Conservation (phyloP, 2,797 vertebrate species). For the Hydrolagus colliei region DNA sequence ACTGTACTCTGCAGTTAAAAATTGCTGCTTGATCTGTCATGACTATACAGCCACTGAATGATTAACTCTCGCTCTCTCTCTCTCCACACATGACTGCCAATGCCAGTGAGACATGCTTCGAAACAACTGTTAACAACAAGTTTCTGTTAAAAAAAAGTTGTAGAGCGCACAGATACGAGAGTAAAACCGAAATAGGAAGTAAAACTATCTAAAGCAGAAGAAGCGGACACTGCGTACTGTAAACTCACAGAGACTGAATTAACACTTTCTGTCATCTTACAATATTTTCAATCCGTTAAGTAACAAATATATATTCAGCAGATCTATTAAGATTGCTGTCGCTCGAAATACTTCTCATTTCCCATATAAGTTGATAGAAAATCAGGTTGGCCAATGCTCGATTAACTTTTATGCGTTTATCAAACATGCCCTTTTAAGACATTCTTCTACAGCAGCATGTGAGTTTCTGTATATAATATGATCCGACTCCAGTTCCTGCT, state of each 20-base stretch:
- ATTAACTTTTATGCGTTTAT: neutral
- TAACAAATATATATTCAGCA: neutral
- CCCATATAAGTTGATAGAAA: neutral
- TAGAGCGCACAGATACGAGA: neutral
- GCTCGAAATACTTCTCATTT: neutral
- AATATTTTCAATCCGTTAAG: neutral
- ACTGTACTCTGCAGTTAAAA: neutral
- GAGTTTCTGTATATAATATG: neutral
- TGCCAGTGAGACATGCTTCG: neutral
- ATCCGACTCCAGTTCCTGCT: neutral
- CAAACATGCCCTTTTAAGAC: neutral
- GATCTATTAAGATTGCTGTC: neutral
- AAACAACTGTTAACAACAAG: neutral
- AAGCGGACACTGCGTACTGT: neutral
- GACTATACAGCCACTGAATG: neutral
- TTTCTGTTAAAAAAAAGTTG: neutral
- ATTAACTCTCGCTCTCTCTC: too few relatives aligned
- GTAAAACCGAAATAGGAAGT: neutral
- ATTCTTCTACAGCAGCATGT: neutral
- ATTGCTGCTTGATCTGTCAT: neutral
- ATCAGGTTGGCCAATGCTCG: neutral
- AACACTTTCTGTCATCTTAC: neutral
- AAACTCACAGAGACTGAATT: neutral
- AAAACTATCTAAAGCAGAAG: conserved; percentile 25
- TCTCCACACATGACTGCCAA: neutral